These are phyloP conservation scores for Drosophila eugracilis DNA, from an alignment of 1,140 invertebrate species.

Conservation along the genomic window DNA sequence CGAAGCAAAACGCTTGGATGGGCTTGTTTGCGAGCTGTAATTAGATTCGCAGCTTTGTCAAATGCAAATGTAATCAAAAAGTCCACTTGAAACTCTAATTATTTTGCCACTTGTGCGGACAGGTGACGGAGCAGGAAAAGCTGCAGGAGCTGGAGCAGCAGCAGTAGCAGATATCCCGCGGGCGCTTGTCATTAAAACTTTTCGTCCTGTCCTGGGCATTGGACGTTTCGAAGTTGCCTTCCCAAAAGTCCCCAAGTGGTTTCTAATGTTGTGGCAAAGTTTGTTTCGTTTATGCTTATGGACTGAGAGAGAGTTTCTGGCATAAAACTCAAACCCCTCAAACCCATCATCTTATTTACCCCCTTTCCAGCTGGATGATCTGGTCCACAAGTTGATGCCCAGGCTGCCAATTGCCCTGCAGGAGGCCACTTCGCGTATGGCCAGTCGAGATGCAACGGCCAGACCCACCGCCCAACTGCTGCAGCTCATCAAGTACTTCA, in stretches of 20 bases:
- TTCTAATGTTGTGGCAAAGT: slow-evolving; percentile 70
- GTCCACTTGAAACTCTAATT: slow-evolving; percentile 83
- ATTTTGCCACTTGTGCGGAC: slow-evolving; percentile 71
- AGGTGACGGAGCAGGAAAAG: slow-evolving; percentile 34
- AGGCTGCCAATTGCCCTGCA: slow-evolving; percentile 93
- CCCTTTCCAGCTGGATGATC: slow-evolving; percentile 90
- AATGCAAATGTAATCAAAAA: slow-evolving; percentile 83
- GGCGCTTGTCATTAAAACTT: slow-evolving; percentile 77
- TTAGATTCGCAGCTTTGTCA: slow-evolving; percentile 83
- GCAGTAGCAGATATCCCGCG: slow-evolving; percentile 8
- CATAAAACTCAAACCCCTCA: background rate
- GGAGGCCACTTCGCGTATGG: slow-evolving; percentile 93
- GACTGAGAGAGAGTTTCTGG: slow-evolving; percentile 10
- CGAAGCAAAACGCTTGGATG: slow-evolving; percentile 25
- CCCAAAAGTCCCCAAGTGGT: slow-evolving; percentile 57
- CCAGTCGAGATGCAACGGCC: slow-evolving; percentile 92
- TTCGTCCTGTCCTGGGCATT: slow-evolving; percentile 39
- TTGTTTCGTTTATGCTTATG: slow-evolving; percentile 50
- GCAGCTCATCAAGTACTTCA: slow-evolving; percentile 94
- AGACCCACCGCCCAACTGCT: slow-evolving; percentile 95
- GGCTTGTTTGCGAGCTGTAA: slow-evolving; percentile 76
- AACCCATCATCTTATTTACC: background rate
- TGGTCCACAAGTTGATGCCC: slow-evolving; percentile 91
- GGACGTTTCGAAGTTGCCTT: slow-evolving; percentile 11
- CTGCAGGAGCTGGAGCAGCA: slow-evolving; percentile 5